Evolutionary conservation across 2,888 invertebrate genomes (phyloP), one percentile per base, ranked within the genome.

Genomic region (Trissonchulus sp.): DNA sequence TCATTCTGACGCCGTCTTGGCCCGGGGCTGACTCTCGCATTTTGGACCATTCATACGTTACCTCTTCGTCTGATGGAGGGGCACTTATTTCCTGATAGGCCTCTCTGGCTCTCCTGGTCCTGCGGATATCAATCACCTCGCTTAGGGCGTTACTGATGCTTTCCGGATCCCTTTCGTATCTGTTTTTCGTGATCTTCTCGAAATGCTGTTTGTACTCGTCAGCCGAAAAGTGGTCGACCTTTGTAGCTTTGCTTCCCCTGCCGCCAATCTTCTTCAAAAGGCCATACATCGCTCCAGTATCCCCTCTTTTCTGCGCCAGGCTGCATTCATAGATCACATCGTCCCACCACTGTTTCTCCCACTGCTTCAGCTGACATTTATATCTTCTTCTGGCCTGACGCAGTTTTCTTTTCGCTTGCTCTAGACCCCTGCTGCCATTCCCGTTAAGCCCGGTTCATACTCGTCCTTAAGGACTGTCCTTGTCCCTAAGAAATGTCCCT

Each of bases 131-230:
- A 34, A 34, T 3, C 15, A 65, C 65, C 65, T 65, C 65, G 28
- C 34, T 34, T 34, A 65, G 31, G 31, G 65, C 34, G 31, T 30
- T 65, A 30, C 34, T 65, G 28, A 65, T 65, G 31, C 34, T 30
- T 65, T 65, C 65, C 34, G 65, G 65, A 18, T 15, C 34, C 15
- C 15, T 30, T 34, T 65, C 65, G 65, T 65, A 65, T 31, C 65
- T 30, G 65, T 65, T 34, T 65, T 30, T n/a, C 31, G 65, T 65
- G 31, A 65, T 34, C 65, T 30, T 34, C 34, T 65, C n/a, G 31
- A 65, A 65, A 30, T 65, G 65, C 34, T 65, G 31, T 65, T 65
- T 65, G 34, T 65, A 65, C 34, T 65, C 65, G 65, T 65, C 34
- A n/a, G 65, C 65, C 65, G 65, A 31, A n/a, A n/a, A n/a, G n/a